Evolutionary conservation across 1,140 invertebrate genomes (phyloP).

Genomic region (Apocrypta bakeri): DNA sequence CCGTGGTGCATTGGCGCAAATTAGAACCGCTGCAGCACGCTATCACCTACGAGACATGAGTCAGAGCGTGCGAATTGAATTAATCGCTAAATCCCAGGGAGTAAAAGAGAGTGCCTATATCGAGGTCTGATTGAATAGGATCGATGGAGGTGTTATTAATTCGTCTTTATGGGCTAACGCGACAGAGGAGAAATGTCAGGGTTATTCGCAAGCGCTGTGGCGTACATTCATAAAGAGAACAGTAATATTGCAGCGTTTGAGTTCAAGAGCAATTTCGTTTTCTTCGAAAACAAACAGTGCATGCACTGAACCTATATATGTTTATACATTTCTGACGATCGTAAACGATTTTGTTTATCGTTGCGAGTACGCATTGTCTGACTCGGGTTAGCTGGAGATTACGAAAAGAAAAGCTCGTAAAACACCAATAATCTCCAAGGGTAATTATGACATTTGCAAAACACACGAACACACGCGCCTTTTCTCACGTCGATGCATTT

Average conservation of each 20-base stretch:
- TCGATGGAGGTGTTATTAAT: background rate
- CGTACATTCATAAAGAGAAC: too few relatives aligned
- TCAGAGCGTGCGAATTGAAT: constrained; percentile 36
- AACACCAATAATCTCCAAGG: background rate
- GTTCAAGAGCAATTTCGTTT: too few relatives aligned
- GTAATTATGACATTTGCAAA: background rate
- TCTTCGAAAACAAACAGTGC: too few relatives aligned
- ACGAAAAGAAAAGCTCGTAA: background rate
- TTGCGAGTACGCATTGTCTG: too few relatives aligned
- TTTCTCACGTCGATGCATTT: background rate
- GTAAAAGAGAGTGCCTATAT: background rate
- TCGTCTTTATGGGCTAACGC: background rate
- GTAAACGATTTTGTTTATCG: background rate
- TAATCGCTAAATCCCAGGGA: constrained; percentile 37
- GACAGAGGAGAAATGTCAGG: background rate
- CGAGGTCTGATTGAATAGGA: background rate
- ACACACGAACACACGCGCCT: background rate
- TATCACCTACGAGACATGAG: background rate
- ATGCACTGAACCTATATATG: too few relatives aligned
- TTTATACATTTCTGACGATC: too few relatives aligned
- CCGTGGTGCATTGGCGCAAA: constrained; percentile 5
- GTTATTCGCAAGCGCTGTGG: too few relatives aligned
- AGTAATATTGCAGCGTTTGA: too few relatives aligned
- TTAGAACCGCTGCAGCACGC: background rate
- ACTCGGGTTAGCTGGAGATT: background rate